phyloP scores from a whole-genome alignment of 2,888 invertebrate genomes.

The Thecocarcelia acutangulata region DNA sequence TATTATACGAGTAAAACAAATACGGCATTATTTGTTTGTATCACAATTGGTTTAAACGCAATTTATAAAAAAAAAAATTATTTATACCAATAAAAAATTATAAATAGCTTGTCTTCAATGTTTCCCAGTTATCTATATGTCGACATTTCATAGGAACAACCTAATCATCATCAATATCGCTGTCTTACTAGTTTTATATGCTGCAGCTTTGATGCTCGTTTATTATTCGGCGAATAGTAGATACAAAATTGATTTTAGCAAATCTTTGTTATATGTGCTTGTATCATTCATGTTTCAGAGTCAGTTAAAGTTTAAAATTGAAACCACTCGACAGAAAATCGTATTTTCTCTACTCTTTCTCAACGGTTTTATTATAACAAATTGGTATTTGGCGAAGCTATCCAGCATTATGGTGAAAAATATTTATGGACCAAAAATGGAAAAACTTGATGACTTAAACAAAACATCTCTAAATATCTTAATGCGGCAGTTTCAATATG shows the following conservation, averaged over 20 bases:
- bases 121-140: no score
- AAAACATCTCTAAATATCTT: background rate
- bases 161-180: no score
- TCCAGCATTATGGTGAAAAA: constrained; percentile 44
- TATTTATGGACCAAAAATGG: constrained; percentile 35
- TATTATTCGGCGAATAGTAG: background rate
- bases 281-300: constrained; percentile 12
- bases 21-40: no score
- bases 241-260: constrained; percentile 37
- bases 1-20: no score
- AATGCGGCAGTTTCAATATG: background rate
- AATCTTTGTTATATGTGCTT: constrained; percentile 37
- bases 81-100: no score
- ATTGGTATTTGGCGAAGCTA: constrained; percentile 43
- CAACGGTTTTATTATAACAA: constrained; percentile 40
- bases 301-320: constrained; percentile 15
- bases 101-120: no score
- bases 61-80: no score
- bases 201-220: background rate
- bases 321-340: background rate
- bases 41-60: no score
- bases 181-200: background rate
- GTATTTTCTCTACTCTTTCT: constrained; percentile 11
- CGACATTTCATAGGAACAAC: no score
- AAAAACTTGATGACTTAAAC: constrained; percentile 17